Conservation (phyloP, 2,888 invertebrate genomes). For the Ochropleura leucogaster region DNA sequence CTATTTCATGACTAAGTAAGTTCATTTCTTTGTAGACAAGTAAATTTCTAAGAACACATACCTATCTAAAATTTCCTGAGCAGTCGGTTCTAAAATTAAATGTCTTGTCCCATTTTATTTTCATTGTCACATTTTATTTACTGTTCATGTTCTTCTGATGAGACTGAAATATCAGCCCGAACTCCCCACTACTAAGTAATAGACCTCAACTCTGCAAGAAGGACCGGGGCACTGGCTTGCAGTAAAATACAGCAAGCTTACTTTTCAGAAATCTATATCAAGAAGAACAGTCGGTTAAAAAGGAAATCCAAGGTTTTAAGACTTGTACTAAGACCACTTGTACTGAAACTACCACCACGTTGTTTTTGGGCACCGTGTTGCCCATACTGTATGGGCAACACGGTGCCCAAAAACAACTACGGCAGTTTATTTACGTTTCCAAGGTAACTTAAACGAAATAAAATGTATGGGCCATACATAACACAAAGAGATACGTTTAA, state of each 20-base stretch:
- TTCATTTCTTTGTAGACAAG: not conserved
- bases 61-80: not conserved
- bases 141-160: not conserved
- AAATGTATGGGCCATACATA: too few relatives aligned
- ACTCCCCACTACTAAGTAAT: not conserved
- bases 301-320: too few relatives aligned
- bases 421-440: too few relatives aligned
- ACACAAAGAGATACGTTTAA: too few relatives aligned
- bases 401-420: too few relatives aligned
- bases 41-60: not conserved
- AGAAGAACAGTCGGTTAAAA: too few relatives aligned
- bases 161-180: not conserved
- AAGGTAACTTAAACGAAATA: too few relatives aligned
- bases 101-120: not conserved
- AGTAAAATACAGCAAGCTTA: too few relatives aligned
- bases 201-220: not conserved
- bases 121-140: too few relatives aligned
- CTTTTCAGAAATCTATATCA: too few relatives aligned
- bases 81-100: not conserved
- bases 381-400: too few relatives aligned
- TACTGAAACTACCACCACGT: not conserved
- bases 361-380: not conserved
- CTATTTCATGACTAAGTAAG: not conserved
- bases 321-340: too few relatives aligned
- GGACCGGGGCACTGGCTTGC: not conserved